Base-by-base conservation (phyloP, 2,113 vertebrate species). In the Prionailurus viverrinus region DNA sequence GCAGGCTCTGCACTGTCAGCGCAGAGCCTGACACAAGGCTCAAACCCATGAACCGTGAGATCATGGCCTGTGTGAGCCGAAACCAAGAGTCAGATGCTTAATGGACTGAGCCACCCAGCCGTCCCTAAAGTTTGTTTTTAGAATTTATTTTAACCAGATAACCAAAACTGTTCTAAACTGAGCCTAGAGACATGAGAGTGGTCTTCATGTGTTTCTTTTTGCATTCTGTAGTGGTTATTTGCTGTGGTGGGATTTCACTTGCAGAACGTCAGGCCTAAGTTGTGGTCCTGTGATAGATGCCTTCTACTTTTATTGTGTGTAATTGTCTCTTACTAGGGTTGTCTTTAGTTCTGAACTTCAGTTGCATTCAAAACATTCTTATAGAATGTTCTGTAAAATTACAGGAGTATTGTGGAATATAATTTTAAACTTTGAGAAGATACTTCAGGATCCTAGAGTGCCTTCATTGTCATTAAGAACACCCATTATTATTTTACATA, bases 301-400 rank as follows among this genome's bases (percentile, higher is more conserved):
- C 45, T 91, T 96, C 61, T 68, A 63, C 39, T 81, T 86, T 63
- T 79, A 61, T 23, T n/a, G 0, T 87, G 36, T 21, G 79, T 73
- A 71, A 23, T 39, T 87, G 33, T 71, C 21, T 76, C 29, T 87
- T 89, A 68, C 39, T 74, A 10, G 14, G 48, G 36, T 78, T 96
- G 45, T 41, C 88, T 91, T 89, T 94, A 82, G 45, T 93, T 90
- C 71, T 92, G 15, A 89, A 84, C 71, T 92, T 55, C 65, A 27
- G 19, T 83, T 91, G n/a, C n/a, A 36, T 93, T 25, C 13, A 68
- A 41, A 79, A 61, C 86, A 41, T 68, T 68, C 48, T 74, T 45
- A 51, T 27, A 94, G 74, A 74, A 48, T 39, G 18, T 79, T 71
- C 68, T 91, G 0, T 71, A 78, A 58, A 84, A 71, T 65, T 87